Percentiles rank a stretch among this genome's conserved stretches.
phyloP scores from a whole-genome alignment of 2,888 invertebrate species.

The Pocota personata region DNA sequence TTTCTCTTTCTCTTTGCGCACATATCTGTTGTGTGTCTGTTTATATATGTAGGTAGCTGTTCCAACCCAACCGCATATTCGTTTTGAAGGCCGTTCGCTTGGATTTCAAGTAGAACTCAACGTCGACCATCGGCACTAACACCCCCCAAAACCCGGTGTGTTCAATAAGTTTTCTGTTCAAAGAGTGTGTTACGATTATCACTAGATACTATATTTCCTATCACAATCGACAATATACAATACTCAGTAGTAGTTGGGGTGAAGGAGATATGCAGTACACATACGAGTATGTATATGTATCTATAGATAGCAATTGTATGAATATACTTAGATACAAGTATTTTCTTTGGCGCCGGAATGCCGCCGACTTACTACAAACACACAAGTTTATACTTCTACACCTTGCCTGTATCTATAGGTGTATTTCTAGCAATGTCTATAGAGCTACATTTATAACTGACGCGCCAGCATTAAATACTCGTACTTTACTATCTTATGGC shows the following conservation, averaged over 20 bases:
- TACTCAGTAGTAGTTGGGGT: conserved; percentile 23
- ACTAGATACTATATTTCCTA: conserved; percentile 52
- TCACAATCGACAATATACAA: conserved; percentile 34
- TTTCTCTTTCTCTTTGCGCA: not conserved
- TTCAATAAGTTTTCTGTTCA: conserved; percentile 25
- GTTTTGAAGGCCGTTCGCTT: conserved; percentile 71
- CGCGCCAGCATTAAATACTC: conserved; percentile 67
- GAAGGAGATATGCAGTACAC: conserved; percentile 22
- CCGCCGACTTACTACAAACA: conserved; percentile 64
- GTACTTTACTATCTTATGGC: conserved; percentile 49
- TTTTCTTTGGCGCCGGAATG: conserved; percentile 72
- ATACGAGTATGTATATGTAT: not conserved
- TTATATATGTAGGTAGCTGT: conserved; percentile 14
- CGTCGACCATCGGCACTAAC: conserved; percentile 18
- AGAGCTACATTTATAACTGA: conserved; percentile 30
- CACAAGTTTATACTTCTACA: conserved; percentile 18
- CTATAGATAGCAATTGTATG: conserved; percentile 15
- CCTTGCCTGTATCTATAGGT: conserved; percentile 27
- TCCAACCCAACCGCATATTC: conserved; percentile 58
- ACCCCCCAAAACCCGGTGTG: conserved; percentile 9
- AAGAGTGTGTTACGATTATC: conserved; percentile 57
- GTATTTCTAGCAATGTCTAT: conserved; percentile 29
- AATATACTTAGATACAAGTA: conserved; percentile 52
- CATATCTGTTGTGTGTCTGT: not conserved
- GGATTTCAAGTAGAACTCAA: conserved; percentile 40